phyloP scores from a whole-genome alignment of 2,113 vertebrate genomes.

The Callithrix jacchus region DNA sequence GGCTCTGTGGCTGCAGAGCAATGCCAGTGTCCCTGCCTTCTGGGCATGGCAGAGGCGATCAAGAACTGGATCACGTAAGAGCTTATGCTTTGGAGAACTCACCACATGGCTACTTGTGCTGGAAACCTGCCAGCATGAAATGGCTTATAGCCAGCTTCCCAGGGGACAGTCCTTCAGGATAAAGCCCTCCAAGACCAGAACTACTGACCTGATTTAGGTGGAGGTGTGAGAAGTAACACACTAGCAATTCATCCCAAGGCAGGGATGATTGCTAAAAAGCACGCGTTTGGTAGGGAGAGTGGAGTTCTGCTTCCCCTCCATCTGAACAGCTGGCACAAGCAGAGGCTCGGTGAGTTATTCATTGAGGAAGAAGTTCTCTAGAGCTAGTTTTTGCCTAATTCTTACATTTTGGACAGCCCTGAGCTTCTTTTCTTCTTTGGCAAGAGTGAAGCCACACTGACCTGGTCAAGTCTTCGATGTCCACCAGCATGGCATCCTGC shows the following conservation, averaged over 20 bases:
- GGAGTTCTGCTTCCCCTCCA: not conserved
- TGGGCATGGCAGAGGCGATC: not conserved
- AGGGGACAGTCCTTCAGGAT: not conserved
- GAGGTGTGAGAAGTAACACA: not conserved
- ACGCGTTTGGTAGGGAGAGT: not conserved
- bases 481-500: slow-evolving; percentile 99
- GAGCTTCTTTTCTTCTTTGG: not conserved
- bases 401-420: not conserved
- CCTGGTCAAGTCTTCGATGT: slow-evolving; percentile 99
- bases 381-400: not conserved
- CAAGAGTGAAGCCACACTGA: slow-evolving; percentile 59
- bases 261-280: not conserved
- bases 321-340: not conserved
- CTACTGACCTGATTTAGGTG: not conserved
- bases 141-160: not conserved
- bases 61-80: not conserved
- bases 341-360: not conserved
- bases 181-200: not conserved
- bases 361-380: not conserved
- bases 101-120: not conserved
- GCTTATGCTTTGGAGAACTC: not conserved
- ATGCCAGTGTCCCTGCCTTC: not conserved
- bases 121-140: not conserved
- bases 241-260: not conserved
- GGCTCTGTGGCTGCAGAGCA: not conserved